Evolutionary conservation across 2,888 invertebrate genomes (phyloP).

Genomic region (Gymnosoma rotundatum): DNA sequence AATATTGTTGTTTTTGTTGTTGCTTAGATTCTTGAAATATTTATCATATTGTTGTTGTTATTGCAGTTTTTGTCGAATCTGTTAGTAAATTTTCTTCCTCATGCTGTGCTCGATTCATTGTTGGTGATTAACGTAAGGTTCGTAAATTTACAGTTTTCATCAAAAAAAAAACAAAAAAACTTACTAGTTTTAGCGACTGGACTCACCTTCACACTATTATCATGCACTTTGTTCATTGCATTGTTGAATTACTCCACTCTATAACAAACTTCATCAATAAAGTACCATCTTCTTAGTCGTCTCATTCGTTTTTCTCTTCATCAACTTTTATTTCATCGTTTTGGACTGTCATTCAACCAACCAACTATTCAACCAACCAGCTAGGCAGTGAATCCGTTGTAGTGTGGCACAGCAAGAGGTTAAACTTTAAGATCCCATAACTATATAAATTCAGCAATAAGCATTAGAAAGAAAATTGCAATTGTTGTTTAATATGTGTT

Average conservation of each 20-base stretch:
- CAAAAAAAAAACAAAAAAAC: conserved; percentile 73
- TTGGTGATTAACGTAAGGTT: conserved; percentile 81
- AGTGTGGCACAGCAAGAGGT: conserved; percentile 71
- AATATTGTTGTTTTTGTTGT: conserved; percentile 46
- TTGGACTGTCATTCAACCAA: conserved; percentile 55
- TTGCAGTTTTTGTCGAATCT: conserved; percentile 58
- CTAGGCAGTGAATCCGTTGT: conserved; percentile 18
- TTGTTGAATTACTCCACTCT: conserved; percentile 74
- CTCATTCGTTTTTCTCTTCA: conserved; percentile 72
- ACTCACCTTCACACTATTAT: conserved; percentile 79
- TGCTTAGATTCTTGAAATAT: conserved; percentile 68
- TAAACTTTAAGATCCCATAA: conserved; percentile 70
- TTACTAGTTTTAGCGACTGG: conserved; percentile 74
- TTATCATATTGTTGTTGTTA: conserved; percentile 58
- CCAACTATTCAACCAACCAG: conserved; percentile 4
- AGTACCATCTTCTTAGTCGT: conserved; percentile 63
- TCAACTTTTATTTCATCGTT: conserved; percentile 71
- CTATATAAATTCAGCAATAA: conserved; percentile 80
- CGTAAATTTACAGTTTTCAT: conserved; percentile 81
- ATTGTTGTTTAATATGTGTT: conserved; percentile 75
- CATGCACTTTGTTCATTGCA: conserved; percentile 77
- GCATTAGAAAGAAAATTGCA: conserved; percentile 80
- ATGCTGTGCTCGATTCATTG: conserved; percentile 80
- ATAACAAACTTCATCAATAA: conserved; percentile 72
- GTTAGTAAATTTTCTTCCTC: conserved; percentile 70